Conservation (phyloP, 1,140 invertebrate species). For the Cherax destructor region DNA sequence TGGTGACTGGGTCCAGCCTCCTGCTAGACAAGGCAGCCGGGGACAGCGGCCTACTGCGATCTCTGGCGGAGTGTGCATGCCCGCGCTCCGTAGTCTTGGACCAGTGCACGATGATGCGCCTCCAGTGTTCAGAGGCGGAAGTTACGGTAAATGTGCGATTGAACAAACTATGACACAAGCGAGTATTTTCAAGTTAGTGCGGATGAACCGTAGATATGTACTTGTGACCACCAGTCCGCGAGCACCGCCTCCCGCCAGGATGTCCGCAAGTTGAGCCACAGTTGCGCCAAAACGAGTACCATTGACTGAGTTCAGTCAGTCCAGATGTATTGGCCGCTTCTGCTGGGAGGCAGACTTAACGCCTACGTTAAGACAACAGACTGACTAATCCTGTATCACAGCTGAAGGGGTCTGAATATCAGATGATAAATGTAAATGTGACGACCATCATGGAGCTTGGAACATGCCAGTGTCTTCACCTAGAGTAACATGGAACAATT, state of each 20-base stretch:
- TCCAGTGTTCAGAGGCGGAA: not conserved
- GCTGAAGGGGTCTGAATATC: slow-evolving; percentile 63
- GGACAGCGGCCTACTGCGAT: not conserved
- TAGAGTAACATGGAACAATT: not conserved
- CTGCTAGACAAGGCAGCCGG: not conserved
- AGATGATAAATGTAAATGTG: slow-evolving; percentile 53
- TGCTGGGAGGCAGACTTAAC: not conserved
- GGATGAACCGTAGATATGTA: slow-evolving; percentile 10
- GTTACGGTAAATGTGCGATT: not conserved
- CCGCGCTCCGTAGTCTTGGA: not conserved
- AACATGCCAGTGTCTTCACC: slow-evolving; percentile 11
- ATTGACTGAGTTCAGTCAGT: slow-evolving; percentile 12
- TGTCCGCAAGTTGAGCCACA: slow-evolving; percentile 18
- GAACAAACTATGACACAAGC: slow-evolving; percentile 15
- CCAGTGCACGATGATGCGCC: not conserved
- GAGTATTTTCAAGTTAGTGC: slow-evolving; percentile 6
- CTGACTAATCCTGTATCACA: slow-evolving; percentile 65
- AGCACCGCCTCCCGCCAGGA: not conserved
- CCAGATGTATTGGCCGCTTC: slow-evolving; percentile 14
- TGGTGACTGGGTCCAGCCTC: slow-evolving; percentile 32
- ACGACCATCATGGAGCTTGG: slow-evolving; percentile 23
- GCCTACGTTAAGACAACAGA: slow-evolving; percentile 27
- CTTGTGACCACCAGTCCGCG: not conserved
- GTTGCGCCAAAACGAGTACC: slow-evolving; percentile 35
- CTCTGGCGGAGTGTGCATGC: not conserved